These are phyloP conservation scores for Pecten maximus DNA, from an alignment of 2,888 invertebrate genomes.

Conservation along the genomic window DNA sequence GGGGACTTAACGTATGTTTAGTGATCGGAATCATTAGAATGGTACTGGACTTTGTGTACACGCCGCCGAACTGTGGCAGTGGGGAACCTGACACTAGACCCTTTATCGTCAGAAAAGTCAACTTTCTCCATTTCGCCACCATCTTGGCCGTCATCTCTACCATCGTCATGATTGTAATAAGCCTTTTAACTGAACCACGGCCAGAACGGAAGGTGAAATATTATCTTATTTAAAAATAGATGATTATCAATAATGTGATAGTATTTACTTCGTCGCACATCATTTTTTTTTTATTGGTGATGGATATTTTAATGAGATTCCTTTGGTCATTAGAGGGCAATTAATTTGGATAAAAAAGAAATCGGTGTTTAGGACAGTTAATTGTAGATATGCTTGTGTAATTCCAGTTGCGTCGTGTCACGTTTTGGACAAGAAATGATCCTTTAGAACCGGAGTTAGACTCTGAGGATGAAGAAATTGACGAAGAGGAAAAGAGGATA, in stretches of 20 bases:
- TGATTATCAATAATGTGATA: too few relatives aligned
- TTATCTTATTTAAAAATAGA: too few relatives aligned
- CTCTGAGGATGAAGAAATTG: slow-evolving; percentile 63
- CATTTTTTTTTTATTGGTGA: too few relatives aligned
- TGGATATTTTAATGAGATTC: too few relatives aligned
- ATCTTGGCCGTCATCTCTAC: slow-evolving; percentile 72
- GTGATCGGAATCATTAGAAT: slow-evolving; percentile 83
- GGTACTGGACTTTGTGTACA: slow-evolving; percentile 83
- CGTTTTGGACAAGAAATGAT: slow-evolving; percentile 78
- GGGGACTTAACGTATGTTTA: slow-evolving; percentile 84
- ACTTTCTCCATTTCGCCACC: slow-evolving; percentile 80
- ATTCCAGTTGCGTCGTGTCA: slow-evolving; percentile 74
- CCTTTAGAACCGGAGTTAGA: slow-evolving; percentile 66
- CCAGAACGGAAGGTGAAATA: slow-evolving; percentile 72
- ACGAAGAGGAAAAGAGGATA: slow-evolving; percentile 43
- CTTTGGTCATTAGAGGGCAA: too few relatives aligned
- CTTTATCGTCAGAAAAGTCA: slow-evolving; percentile 71
- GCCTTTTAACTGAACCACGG: slow-evolving; percentile 70
- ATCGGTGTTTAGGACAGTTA: too few relatives aligned
- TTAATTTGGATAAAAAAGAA: too few relatives aligned
- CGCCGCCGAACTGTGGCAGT: slow-evolving; percentile 82
- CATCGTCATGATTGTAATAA: slow-evolving; percentile 74
- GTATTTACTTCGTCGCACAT: too few relatives aligned
- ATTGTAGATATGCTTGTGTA: too few relatives aligned
- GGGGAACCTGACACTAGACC: slow-evolving; percentile 74